phyloP scores from a whole-genome alignment of 35 echinoderm and acorn worm genomes.

The Heliocidaris tuberculata region DNA sequence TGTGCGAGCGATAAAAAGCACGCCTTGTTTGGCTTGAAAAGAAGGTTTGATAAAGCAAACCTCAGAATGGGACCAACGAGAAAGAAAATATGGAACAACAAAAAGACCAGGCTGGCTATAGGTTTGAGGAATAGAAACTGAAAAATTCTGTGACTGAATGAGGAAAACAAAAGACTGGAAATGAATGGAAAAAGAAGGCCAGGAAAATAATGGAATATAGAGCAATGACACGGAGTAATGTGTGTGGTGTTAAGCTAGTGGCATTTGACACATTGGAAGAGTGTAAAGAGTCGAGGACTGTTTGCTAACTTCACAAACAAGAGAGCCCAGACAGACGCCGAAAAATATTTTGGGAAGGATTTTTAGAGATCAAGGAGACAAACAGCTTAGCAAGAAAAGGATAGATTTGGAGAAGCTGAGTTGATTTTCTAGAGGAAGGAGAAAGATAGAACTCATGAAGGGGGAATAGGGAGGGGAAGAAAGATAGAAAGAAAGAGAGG shows the following conservation, averaged over 20 bases:
- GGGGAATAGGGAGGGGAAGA: not conserved
- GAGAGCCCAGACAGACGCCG: not conserved
- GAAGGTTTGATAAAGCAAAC: slow-evolving; percentile 42
- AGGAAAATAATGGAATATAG: slow-evolving; percentile 12
- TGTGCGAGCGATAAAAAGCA: slow-evolving; percentile 8
- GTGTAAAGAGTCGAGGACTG: not conserved
- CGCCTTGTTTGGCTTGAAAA: slow-evolving; percentile 45
- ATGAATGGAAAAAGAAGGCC: not conserved
- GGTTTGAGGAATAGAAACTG: not conserved
- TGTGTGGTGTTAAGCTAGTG: slow-evolving; percentile 15
- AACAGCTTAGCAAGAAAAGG: not conserved
- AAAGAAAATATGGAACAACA: not conserved
- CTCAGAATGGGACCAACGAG: not conserved
- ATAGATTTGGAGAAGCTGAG: not conserved
- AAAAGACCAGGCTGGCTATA: not conserved
- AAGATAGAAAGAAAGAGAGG: not conserved
- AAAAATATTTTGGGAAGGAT: not conserved
- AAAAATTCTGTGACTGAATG: not conserved
- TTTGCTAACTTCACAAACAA: slow-evolving; percentile 4
- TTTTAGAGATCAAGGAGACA: not conserved
- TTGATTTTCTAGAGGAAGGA: not conserved
- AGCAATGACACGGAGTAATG: not conserved
- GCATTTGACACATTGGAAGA: not conserved
- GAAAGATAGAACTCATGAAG: too few species aligned
- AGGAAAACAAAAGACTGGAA: not conserved